Evolutionary conservation across 2,888 invertebrate genomes (phyloP).

Genomic region (Chrysolina oricalcia): DNA sequence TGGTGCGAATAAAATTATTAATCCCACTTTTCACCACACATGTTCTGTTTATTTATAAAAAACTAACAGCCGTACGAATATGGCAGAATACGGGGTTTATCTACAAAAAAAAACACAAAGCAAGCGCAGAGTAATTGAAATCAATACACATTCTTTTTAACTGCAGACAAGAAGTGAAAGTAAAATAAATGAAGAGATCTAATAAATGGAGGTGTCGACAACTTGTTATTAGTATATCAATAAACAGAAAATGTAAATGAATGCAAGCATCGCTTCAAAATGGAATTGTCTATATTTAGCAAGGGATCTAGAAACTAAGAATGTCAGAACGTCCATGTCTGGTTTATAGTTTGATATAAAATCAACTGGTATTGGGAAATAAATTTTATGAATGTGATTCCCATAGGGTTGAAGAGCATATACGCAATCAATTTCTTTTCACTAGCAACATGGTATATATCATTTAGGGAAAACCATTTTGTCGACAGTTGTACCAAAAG

Average conservation of each 20-base stretch:
- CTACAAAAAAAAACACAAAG: no score
- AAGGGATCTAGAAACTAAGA: conserved; percentile 37
- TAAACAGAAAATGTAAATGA: conserved; percentile 30
- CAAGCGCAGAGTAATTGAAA: not conserved
- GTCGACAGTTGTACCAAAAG: not conserved
- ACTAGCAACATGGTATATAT: not conserved
- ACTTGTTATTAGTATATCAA: conserved; percentile 21
- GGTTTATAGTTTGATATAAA: conserved; percentile 17
- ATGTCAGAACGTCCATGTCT: conserved; percentile 28
- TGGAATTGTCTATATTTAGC: conserved; percentile 40
- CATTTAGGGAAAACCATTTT: not conserved
- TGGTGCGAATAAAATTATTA: no score
- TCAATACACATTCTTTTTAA: not conserved
- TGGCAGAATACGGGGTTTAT: no score
- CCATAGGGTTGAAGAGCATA: no score
- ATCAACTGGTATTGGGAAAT: not conserved
- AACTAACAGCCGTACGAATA: no score
- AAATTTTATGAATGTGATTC: not conserved
- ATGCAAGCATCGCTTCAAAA: conserved; percentile 19
- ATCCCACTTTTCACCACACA: no score
- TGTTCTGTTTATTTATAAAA: no score
- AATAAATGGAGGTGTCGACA: conserved; percentile 17
- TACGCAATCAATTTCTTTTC: not conserved
- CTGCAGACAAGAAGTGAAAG: not conserved
- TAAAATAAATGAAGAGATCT: conserved; percentile 21